Evolutionary conservation across 2,797 vertebrate genomes (phyloP).

Genomic region (Hoplostethus atlanticus): DNA sequence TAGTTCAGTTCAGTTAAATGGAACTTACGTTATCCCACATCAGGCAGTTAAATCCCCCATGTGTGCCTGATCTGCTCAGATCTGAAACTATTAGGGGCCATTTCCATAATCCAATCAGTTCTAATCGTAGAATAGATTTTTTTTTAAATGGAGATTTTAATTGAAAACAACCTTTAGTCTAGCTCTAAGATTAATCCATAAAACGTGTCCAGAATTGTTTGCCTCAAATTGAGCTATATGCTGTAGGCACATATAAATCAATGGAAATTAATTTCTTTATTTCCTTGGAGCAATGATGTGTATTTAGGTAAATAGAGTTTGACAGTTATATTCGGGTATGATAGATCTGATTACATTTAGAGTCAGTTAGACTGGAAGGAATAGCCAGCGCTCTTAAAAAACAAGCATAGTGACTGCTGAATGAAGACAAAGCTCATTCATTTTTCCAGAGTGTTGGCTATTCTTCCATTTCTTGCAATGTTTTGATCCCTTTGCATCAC

Average conservation of each 20-base stretch:
- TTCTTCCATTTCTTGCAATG: too few species aligned
- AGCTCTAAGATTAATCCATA: neutral
- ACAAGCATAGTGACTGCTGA: too few species aligned
- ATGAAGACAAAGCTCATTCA: too few species aligned
- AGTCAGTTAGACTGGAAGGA: neutral
- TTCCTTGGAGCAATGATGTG: too few species aligned
- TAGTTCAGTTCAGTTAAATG: conserved; percentile 17
- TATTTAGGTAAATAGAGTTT: neutral
- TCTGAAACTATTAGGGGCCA: conserved; percentile 6
- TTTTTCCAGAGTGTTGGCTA: too few species aligned
- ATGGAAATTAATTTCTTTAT: neutral
- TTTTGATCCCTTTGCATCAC: neutral
- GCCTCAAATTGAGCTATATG: neutral
- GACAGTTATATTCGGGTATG: neutral
- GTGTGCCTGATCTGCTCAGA: conserved; percentile 19
- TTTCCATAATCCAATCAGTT: conserved; percentile 14
- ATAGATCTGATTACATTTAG: neutral
- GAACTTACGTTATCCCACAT: conserved; percentile 30
- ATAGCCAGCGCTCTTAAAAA: neutral
- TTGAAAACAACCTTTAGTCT: conserved; percentile 2
- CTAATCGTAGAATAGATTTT: neutral
- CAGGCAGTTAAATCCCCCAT: neutral
- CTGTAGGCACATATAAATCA: neutral
- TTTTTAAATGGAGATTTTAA: neutral
- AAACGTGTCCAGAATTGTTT: neutral